Base-by-base conservation (phyloP, 2,888 invertebrate genomes). In the Leucoma salicis region DNA sequence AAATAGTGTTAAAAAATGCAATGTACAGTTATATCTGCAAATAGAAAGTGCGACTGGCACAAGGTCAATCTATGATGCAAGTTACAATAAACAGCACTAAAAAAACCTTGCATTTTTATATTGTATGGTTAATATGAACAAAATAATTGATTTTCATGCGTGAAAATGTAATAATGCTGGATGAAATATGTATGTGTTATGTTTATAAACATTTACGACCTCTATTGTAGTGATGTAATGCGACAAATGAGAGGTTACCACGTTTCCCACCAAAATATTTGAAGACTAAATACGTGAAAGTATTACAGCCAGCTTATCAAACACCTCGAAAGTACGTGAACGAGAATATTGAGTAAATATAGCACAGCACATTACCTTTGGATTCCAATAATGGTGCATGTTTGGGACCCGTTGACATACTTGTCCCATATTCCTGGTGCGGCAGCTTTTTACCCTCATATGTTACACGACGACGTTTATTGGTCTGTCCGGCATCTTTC, bases 151-250 rank as follows among this genome's bases (percentile, higher is more conserved):
- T 15, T 5, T 29, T 37, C 16, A 28, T 14, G 14, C 7, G 15
- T 25, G 32, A 51, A 54, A 45, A 42, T 10, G 35, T 28, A 39
- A 21, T 31, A 45, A 45, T 33, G 42, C 15, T 42, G 42, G 49
- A 48, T 40, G 53, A 71, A 74, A 71, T 70, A 55, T 67, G n/a
- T n/a, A 63, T 57, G 60, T 65, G 63, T 74, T 70, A 63, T 89
- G 88, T 89, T 89, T 80, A 87, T 87, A 79, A 88, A 89, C 88
- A 89, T 56, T 63, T 71, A 57, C 85, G 86, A 86, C 88, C 87
- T 85, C 87, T 70, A 42, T 44, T 46, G 53, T 49, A 74, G 60
- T 85, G 83, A 87, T 86, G 85, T 84, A 86, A 86, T 78, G 78
- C 70, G 63, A 55, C 60, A 54, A 66, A 64, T 58, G 63, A 75